These are phyloP conservation scores for Rhingia rostrata DNA, from an alignment of 2,888 invertebrate genomes.

Conservation along the genomic window DNA sequence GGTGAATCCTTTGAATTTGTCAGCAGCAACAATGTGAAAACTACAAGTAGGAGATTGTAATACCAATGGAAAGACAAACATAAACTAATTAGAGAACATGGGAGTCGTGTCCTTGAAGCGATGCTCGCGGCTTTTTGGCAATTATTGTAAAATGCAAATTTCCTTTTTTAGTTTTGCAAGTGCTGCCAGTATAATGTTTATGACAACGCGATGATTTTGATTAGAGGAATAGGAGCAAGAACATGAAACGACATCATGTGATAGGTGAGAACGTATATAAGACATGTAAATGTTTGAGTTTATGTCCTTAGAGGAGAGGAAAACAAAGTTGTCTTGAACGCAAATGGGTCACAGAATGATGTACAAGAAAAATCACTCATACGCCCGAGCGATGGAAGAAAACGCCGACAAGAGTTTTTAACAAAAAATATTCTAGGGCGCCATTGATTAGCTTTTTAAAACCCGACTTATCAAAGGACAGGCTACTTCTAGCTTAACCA, in stretches of 20 bases:
- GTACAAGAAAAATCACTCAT: not conserved
- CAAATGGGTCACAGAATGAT: not conserved
- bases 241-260: not conserved
- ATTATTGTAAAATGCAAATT: conserved; percentile 64
- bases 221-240: conserved; percentile 6
- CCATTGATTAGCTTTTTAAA: too few relatives aligned
- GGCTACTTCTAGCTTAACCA: too few relatives aligned
- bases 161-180: not conserved
- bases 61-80: conserved; percentile 51
- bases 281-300: not conserved
- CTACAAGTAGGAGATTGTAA: not conserved
- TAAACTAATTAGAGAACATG: conserved; percentile 65
- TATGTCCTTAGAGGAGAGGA: not conserved
- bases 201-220: conserved; percentile 17
- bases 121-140: conserved; percentile 54
- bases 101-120: conserved; percentile 41
- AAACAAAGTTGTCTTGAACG: not conserved
- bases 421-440: too few relatives aligned
- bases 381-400: not conserved
- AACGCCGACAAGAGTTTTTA: too few relatives aligned
- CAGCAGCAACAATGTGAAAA: conserved; percentile 45
- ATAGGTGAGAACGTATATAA: not conserved
- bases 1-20: conserved; percentile 26
- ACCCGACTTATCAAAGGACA: too few relatives aligned
- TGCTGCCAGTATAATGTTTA: not conserved